These are phyloP conservation scores for Apostichopus parvimensis DNA, from an alignment of 35 echinoderm and acorn worm genomes.

Conservation along the genomic window DNA sequence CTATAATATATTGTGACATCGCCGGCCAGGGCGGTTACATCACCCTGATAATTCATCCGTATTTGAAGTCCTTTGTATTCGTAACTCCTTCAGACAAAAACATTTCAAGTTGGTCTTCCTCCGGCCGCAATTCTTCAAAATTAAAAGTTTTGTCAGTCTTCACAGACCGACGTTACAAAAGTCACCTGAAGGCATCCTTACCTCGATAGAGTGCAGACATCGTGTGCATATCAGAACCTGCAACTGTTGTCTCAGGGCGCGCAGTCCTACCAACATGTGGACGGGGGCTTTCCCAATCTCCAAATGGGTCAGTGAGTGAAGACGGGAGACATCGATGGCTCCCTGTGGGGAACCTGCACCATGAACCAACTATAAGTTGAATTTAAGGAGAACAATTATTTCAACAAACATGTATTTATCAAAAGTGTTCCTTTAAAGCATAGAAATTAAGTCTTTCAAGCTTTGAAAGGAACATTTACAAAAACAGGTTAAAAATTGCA, in stretches of 20 bases:
- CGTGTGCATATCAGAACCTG: conserved; percentile 86
- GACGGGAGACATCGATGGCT: conserved; percentile 76
- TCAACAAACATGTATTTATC: background rate
- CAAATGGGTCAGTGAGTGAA: conserved; percentile 61
- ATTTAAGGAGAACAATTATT: background rate
- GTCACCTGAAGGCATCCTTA: conserved; percentile 17
- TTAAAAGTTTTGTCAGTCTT: background rate
- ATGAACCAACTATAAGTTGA: conserved; percentile 62
- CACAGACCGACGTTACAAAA: background rate
- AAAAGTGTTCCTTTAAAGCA: background rate
- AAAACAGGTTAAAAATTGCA: too few species aligned
- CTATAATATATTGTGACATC: too few species aligned
- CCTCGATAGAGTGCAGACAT: conserved; percentile 81
- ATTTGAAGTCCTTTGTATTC: too few species aligned
- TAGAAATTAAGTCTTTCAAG: too few species aligned
- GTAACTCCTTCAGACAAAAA: too few species aligned
- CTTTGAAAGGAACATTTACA: too few species aligned
- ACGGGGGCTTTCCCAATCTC: conserved; percentile 87
- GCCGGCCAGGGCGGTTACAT: too few species aligned
- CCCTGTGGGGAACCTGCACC: conserved; percentile 65
- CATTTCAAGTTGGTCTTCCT: too few species aligned
- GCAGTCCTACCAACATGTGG: conserved; percentile 76
- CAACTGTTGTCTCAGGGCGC: conserved; percentile 68
- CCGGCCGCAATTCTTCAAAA: too few species aligned
- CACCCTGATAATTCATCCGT: too few species aligned